Base-by-base conservation (phyloP, 2,888 invertebrate species). In the Diarsia brunnea region DNA sequence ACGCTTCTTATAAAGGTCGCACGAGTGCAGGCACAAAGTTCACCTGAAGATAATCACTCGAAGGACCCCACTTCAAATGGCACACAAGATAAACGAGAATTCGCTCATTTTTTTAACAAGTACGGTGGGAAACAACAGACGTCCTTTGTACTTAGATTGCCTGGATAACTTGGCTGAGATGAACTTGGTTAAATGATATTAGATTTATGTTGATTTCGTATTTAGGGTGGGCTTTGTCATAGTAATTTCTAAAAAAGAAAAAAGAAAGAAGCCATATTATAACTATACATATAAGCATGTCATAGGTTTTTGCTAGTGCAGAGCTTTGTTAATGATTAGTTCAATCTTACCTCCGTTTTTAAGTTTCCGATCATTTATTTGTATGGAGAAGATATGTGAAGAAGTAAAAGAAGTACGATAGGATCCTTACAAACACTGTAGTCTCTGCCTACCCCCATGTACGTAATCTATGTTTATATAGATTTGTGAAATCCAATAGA, bases 31-130 rank as follows among this genome's bases (percentile, higher is more conserved):
- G 91, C 90, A 90, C 92, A 93, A 93, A 93, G 94, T 93, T 94
- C 92, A 91, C 91, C 92, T 92, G 92, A 91, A 90, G 91, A 94
- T 95, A 95, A 95, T 95, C 93, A 94, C 92, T 92, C 88, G 88
- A 87, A 89, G 88, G 91, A 92, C 93, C 93, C 92, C 92, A 93
- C 95, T 95, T 93, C 89, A 93, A 92, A 91, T 92, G 91, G 91
- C 91, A 91, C 92, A 92, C 91, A 94, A 94, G 95, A 95, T 95
- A 95, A 95, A 95, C 92, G 94, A 90, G 90, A 88, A 87, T 89
- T 92, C 92, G 90, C 92, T 89, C 91, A 90, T 91, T 93, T 92
- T 53, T 91, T 84, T 82, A 86, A 78, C 67, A 88, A 76, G 89
- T 89, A 89, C 74, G 79, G 88, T 89, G 73, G 78, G 90, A 86